A percentile compares a stretch with the other conserved stretches of the same genome.
Evolutionary conservation across 2,113 vertebrate genomes (phyloP).

Genomic region (Callionymus lyra): DNA sequence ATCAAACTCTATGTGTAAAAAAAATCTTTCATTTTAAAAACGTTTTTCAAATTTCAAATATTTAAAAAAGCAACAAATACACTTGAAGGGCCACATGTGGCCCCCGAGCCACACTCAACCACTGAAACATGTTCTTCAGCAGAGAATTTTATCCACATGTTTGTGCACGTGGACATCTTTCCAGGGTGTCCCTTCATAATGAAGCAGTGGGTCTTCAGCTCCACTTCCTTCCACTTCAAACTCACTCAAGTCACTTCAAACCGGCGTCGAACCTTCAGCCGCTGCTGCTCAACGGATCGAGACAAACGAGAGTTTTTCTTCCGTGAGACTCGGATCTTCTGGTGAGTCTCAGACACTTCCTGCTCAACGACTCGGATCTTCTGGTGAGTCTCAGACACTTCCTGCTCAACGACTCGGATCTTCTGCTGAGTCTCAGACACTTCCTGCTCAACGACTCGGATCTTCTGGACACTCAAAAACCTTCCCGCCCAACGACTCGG

Average conservation of each 20-base stretch:
- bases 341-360: conserved; percentile 63
- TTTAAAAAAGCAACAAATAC: too few relatives aligned
- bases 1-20: too few relatives aligned
- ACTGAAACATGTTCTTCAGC: too few relatives aligned
- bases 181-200: background rate
- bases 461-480: conserved; percentile 47
- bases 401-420: conserved; percentile 61
- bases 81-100: too few relatives aligned
- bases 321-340: conserved; percentile 57
- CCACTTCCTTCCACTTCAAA: too few relatives aligned
- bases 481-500: conserved; percentile 49
- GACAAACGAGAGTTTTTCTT: conserved; percentile 57
- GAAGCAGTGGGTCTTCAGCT: too few relatives aligned
- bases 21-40: too few relatives aligned
- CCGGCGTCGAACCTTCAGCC: conserved; percentile 66
- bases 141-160: background rate
- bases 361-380: conserved; percentile 51
- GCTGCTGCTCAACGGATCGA: conserved; percentile 64
- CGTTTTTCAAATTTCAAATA: too few relatives aligned
- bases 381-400: conserved; percentile 63
- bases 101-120: too few relatives aligned
- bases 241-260: background rate
- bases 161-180: background rate
- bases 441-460: conserved; percentile 62
- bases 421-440: conserved; percentile 34